These are phyloP conservation scores for Machimus atricapillus DNA, from an alignment of 2,888 invertebrate species.

Conservation along the genomic window DNA sequence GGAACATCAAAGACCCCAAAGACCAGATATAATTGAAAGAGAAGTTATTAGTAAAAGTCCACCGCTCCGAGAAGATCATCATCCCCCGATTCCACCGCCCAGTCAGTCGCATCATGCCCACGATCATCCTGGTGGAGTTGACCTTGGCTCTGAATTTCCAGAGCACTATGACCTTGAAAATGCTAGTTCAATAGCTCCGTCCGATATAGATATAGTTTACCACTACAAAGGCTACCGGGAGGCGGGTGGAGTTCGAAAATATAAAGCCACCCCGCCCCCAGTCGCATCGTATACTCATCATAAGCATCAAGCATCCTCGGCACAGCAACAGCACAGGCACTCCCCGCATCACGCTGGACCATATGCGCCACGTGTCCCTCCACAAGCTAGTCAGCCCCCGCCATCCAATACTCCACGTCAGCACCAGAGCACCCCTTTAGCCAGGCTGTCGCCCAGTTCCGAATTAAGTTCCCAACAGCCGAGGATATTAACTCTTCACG, in stretches of 20 bases:
- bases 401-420: constrained; percentile 73
- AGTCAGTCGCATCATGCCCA: constrained; percentile 78
- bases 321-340: constrained; percentile 76
- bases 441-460: constrained; percentile 88
- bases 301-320: constrained; percentile 73
- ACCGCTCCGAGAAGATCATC: constrained; percentile 79
- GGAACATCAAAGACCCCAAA: constrained; percentile 79
- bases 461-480: constrained; percentile 91
- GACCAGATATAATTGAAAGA: constrained; percentile 93
- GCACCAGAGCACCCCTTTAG: constrained; percentile 89
- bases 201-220: constrained; percentile 95
- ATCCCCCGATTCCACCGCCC: constrained; percentile 78
- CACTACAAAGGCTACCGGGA: constrained; percentile 95
- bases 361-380: constrained; percentile 76
- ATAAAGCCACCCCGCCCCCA: constrained; percentile 85
- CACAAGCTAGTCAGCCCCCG: constrained; percentile 74
- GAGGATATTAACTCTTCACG: constrained; percentile 89
- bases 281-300: constrained; percentile 78
- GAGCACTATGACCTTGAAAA: constrained; percentile 97
- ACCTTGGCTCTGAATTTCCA: constrained; percentile 80
- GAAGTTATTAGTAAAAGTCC: constrained; percentile 87
- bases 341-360: constrained; percentile 79
- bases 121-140: constrained; percentile 75
- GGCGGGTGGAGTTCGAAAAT: constrained; percentile 80
- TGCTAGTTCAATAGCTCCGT: constrained; percentile 96